Evolutionary conservation across 1,140 invertebrate genomes (phyloP).

Genomic region (Chionoecetes opilio): DNA sequence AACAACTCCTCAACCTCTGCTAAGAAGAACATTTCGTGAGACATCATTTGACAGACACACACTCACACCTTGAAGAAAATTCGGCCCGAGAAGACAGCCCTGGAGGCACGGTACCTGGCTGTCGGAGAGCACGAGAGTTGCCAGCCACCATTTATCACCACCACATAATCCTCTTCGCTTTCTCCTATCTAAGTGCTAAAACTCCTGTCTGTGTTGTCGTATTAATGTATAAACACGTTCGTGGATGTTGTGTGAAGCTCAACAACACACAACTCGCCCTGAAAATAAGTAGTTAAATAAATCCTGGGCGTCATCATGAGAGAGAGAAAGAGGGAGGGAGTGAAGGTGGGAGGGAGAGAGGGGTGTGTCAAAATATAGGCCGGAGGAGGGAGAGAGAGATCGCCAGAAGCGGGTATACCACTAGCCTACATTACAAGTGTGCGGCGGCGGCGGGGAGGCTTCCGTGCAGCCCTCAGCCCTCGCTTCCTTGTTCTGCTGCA

Average conservation of each 20-base stretch:
- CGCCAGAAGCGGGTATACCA: conserved; percentile 59
- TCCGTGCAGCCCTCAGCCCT: background rate
- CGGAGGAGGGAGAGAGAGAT: conserved; percentile 8
- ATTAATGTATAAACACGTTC: background rate
- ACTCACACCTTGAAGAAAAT: conserved; percentile 31
- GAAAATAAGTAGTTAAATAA: background rate
- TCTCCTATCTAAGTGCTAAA: background rate
- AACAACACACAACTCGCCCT: background rate
- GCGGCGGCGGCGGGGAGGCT: background rate
- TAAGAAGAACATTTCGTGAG: too few species aligned
- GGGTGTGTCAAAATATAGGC: conserved; percentile 64
- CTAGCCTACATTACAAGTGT: conserved; percentile 52
- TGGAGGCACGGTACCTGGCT: background rate
- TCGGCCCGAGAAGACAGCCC: background rate
- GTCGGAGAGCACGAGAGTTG: background rate
- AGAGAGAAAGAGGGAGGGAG: background rate
- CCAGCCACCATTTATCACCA: background rate
- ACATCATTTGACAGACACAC: background rate
- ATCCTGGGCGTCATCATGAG: background rate
- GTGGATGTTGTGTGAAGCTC: background rate
- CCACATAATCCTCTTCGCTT: background rate
- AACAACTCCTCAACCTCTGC: too few species aligned
- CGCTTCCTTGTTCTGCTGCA: background rate
- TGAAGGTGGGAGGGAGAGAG: background rate
- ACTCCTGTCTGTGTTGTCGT: too few species aligned